Conservation (phyloP, 2,113 vertebrate species). For the Monopterus albus region DNA sequence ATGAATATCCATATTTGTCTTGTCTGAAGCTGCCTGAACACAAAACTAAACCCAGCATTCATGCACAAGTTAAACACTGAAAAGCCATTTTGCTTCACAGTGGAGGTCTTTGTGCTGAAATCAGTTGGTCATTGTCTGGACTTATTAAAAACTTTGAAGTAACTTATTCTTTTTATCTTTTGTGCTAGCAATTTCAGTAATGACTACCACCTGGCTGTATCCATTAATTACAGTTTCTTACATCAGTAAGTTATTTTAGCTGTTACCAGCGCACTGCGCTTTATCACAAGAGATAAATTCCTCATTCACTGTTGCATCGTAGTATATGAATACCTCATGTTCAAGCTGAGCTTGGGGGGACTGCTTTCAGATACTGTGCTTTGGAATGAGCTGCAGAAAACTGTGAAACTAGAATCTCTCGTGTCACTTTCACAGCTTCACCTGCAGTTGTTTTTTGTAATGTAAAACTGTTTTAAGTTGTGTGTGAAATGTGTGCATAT, state of each 20-base stretch:
- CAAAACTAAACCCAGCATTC: conserved; percentile 34
- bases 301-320: no score
- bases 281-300: no score
- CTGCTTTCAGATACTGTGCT: no score
- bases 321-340: no score
- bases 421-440: no score
- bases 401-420: no score
- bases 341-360: no score
- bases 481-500: no score
- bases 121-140: conserved; percentile 47
- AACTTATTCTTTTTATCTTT: conserved; percentile 37
- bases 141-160: conserved; percentile 33
- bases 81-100: conserved; percentile 12
- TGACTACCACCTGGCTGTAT: conserved; percentile 20
- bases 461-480: no score
- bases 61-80: conserved; percentile 52
- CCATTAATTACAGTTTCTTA: conserved; percentile 13
- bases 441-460: no score
- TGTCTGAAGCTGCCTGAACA: conserved; percentile 72
- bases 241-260: background rate
- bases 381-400: no score
- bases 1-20: conserved; percentile 69
- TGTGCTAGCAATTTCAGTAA: conserved; percentile 22
- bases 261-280: no score
- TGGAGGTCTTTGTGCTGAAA: conserved; percentile 38